phyloP scores from a whole-genome alignment of 2,113 vertebrate species.

The Tenrec ecaudatus region DNA sequence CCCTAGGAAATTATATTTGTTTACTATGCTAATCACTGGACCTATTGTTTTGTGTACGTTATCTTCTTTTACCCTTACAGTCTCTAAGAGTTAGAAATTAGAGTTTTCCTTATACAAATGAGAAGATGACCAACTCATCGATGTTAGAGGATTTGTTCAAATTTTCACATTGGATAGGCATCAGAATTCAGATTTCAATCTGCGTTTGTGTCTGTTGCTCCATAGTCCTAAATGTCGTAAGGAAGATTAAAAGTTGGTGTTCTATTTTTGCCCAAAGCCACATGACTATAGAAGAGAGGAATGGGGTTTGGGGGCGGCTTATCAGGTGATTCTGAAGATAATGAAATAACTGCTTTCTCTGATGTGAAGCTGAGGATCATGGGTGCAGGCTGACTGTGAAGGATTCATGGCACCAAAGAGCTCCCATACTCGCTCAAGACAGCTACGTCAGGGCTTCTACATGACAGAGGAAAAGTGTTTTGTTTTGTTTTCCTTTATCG shows the following conservation, averaged over 20 bases:
- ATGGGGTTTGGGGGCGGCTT: background rate
- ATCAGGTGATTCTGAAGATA: background rate
- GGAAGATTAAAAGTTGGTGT: background rate
- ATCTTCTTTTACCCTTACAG: background rate
- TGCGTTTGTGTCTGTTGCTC: background rate
- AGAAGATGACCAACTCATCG: background rate
- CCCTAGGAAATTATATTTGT: background rate
- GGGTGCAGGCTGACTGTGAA: background rate
- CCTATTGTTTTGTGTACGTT: background rate
- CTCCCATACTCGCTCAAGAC: background rate
- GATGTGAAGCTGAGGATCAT: background rate
- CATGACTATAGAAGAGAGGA: background rate
- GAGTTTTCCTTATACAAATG: background rate
- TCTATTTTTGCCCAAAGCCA: background rate
- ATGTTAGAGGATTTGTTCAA: background rate
- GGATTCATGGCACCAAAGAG: background rate
- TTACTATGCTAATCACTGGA: background rate
- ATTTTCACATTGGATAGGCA: background rate
- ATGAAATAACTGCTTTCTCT: background rate
- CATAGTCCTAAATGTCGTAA: background rate
- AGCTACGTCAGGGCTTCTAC: background rate
- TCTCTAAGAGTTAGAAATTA: background rate
- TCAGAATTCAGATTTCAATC: background rate
- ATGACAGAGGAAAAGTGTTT: background rate
- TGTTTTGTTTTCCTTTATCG: background rate